These are phyloP conservation scores for Centruroides vittatus DNA, from an alignment of 1,140 invertebrate species.

Conservation along the genomic window DNA sequence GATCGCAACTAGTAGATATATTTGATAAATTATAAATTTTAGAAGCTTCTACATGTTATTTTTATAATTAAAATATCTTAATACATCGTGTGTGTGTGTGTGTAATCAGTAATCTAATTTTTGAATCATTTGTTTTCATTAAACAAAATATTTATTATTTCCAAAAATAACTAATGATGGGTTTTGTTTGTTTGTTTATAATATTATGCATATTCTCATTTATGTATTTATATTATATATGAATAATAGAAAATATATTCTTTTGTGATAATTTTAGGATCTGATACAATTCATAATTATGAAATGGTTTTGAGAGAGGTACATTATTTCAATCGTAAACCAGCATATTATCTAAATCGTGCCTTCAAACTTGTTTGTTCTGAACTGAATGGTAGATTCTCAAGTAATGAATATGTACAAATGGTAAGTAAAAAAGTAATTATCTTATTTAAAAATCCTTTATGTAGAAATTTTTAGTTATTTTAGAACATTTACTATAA, in stretches of 20 bases:
- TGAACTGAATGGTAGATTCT: slow-evolving; percentile 79
- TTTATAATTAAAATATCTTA: no score
- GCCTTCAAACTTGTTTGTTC: slow-evolving; percentile 89
- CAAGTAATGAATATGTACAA: slow-evolving; percentile 86
- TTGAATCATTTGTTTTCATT: no score
- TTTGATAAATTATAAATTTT: no score
- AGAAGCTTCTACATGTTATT: no score
- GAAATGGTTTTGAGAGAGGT: slow-evolving; percentile 52
- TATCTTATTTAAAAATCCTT: background rate
- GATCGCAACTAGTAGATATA: no score
- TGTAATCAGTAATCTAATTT: no score
- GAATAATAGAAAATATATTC: background rate
- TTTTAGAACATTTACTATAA: no score
- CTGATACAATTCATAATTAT: slow-evolving; percentile 71
- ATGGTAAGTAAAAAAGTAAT: slow-evolving; percentile 45
- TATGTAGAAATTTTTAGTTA: no score
- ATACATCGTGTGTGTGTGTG: no score
- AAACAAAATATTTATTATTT: no score
- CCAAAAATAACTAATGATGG: no score
- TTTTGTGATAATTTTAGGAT: slow-evolving; percentile 32
- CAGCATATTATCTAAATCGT: slow-evolving; percentile 82
- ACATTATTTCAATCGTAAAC: slow-evolving; percentile 83
- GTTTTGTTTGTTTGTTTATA: background rate
- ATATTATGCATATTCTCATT: background rate
- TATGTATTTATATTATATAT: background rate